Evolutionary conservation across 1,140 invertebrate genomes (phyloP), one percentile per base, ranked within the genome.

Genomic region (Littorina saxatilis): DNA sequence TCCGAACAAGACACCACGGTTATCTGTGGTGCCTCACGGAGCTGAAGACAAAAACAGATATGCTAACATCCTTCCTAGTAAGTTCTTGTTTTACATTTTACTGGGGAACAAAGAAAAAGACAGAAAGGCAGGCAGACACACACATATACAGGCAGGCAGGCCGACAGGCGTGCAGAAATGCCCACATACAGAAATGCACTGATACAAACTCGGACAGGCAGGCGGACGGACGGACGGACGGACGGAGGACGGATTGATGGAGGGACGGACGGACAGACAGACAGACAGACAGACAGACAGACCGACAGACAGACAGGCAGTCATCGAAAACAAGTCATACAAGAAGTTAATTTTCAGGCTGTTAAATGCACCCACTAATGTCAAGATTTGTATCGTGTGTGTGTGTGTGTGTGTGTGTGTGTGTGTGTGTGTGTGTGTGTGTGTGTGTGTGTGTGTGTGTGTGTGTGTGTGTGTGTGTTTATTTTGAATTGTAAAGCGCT

Each of bases 21-120:
- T 92, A 79, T 96, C 97, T 84, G 96, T 97, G 87, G 94, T 99
- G 35, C 97, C 97, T 0, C 91, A 94, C 0, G 97, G 97, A 0
- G 96, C 96, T 61, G 97, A 98, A 89, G 94, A 96, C 73, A 98
- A 98, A 92, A 98, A 99, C 92, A 94, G 97, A 86, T 98, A 97
- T 93, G 96, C 97, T 58, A 98, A 99, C 93, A 96, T 98, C 43
- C 96, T 98, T 87, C 97, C 97, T 77, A 82, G 91, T 92, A 89
- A 89, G 88, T 87, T 11, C 9, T 20, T 52, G 39, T 43, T 1
- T 2, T 50, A 2, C 47, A 50, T 15, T 13, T 1, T 27, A 29
- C 27, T 11, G 9, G 27, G 61, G 13, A 35, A 37, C 27, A 63
- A 17, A 63, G 17, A 20, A 32, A 55, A 3, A 37, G 40, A 72